A percentile compares a stretch with the other conserved stretches of the same genome.
Evolutionary conservation across 2,797 vertebrate genomes (phyloP).

Genomic region (Lophius americanus): DNA sequence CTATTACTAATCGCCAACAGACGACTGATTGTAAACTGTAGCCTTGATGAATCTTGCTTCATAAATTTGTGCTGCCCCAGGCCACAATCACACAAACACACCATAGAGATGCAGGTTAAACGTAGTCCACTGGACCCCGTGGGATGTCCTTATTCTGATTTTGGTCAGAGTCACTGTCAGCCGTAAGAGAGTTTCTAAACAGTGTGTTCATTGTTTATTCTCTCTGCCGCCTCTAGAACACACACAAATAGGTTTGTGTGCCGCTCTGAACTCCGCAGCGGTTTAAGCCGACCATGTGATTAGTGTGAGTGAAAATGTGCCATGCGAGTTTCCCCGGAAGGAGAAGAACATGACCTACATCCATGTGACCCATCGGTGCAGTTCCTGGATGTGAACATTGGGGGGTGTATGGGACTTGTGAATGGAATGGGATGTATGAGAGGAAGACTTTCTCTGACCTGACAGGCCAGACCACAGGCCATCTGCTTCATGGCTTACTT

Average conservation of each 20-base stretch:
- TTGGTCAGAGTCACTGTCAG: conserved; percentile 27
- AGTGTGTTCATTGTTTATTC: conserved; percentile 47
- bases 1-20: conserved; percentile 12
- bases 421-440: conserved; percentile 36
- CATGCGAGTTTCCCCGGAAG: conserved; percentile 63
- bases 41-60: conserved; percentile 10
- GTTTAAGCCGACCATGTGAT: conserved; percentile 66
- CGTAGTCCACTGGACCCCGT: not conserved
- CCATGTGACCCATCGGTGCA: conserved; percentile 44
- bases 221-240: conserved; percentile 29
- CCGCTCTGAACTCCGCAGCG: conserved; percentile 46
- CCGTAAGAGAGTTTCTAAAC: conserved; percentile 32
- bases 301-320: conserved; percentile 58
- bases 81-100: conserved; percentile 3
- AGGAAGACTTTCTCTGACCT: conserved; percentile 68
- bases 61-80: not conserved
- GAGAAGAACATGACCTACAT: conserved; percentile 46
- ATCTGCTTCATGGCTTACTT: conserved; percentile 79
- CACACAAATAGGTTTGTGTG: conserved; percentile 62
- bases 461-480: conserved; percentile 70
- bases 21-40: conserved; percentile 18
- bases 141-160: conserved; percentile 18
- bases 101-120: not conserved
- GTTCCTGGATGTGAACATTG: conserved; percentile 62
- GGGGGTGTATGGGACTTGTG: conserved; percentile 73